Conservation (phyloP, 2,888 invertebrate genomes). For the Megamerina dolium region DNA sequence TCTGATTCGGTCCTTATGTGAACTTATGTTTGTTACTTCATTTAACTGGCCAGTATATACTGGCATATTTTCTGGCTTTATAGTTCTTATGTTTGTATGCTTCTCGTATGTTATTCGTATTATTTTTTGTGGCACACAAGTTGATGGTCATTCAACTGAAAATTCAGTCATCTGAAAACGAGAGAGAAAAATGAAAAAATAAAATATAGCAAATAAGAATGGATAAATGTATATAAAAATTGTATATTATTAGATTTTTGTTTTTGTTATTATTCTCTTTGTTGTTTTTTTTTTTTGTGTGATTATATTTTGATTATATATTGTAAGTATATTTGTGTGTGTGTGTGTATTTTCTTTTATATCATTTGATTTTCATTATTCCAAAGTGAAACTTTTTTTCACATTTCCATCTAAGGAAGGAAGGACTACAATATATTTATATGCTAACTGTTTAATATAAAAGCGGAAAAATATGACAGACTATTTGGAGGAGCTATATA, state of each 20-base stretch:
- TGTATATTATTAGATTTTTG: slow-evolving; percentile 13
- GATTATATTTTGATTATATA: slow-evolving; percentile 1
- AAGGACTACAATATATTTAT: too few relatives aligned
- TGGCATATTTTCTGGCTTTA: too few relatives aligned
- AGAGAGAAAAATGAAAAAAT: slow-evolving; percentile 29
- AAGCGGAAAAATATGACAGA: too few relatives aligned
- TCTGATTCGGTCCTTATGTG: too few relatives aligned
- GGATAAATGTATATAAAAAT: slow-evolving; percentile 1
- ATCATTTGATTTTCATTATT: slow-evolving; percentile 20
- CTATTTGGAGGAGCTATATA: too few relatives aligned
- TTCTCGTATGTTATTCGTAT: background rate
- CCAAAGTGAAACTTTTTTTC: too few relatives aligned
- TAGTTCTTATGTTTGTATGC: too few relatives aligned
- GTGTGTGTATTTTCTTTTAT: slow-evolving; percentile 9
- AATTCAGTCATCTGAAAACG: slow-evolving; percentile 28
- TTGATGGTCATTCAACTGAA: slow-evolving; percentile 30
- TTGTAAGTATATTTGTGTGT: too few relatives aligned
- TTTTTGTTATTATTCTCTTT: slow-evolving; percentile 2
- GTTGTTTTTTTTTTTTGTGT: slow-evolving; percentile 5
- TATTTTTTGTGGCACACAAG: background rate
- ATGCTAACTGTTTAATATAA: too few relatives aligned
- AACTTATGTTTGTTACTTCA: background rate
- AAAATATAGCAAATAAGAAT: slow-evolving; percentile 8
- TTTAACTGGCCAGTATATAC: too few relatives aligned
- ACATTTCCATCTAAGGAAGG: too few relatives aligned